Base-by-base conservation (phyloP, 2,797 vertebrate genomes). In the Meriones psammophilus region DNA sequence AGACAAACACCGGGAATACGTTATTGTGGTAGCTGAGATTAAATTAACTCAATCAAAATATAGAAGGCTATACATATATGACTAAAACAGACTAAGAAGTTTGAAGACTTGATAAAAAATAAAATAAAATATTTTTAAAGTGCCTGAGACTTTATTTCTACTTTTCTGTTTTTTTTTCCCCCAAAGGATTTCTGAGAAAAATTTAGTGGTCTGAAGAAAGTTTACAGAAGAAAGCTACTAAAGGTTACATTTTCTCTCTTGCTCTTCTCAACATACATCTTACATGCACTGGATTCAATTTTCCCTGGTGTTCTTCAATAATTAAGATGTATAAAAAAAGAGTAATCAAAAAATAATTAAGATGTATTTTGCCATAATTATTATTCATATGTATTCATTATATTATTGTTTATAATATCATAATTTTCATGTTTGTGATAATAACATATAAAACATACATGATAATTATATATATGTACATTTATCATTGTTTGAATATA, bases 71-170 rank as follows among this genome's bases (percentile, higher is more conserved):
- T 33, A 33, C 14, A 68, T 33, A 68, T 9, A 36, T 36, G 39
- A 50, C 5, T 89, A 10, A 71, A 78, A 4, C 4, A 95, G 54
- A n/a, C 1, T 42, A 56, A 93, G 36, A 84, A 26, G 7, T 80
- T 94, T 77, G 26, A 80, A 88, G 10, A 33, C 4, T 95, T 42
- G 33, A 64, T 33, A 83, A 22, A 33, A 12, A 73, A 94, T 85
- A 80, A 39, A 1, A 79, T 69, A 93, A 97, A 89, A 28, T 42
- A 83, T 95, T 91, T 90, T 50, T 50, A 20, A 62, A 83, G 28
- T 5, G 3, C 20, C 30, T 78, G 71, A 94, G 24, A 17, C 7
- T 73, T 76, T 69, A 80, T 85, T 89, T 91, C 10, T 33, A 46
- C 24, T 85, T 92, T 93, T 92, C 36, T 88, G 8, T 26, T 77